Evolutionary conservation across 2,113 vertebrate species (phyloP).

Genomic region (Bos indicus): DNA sequence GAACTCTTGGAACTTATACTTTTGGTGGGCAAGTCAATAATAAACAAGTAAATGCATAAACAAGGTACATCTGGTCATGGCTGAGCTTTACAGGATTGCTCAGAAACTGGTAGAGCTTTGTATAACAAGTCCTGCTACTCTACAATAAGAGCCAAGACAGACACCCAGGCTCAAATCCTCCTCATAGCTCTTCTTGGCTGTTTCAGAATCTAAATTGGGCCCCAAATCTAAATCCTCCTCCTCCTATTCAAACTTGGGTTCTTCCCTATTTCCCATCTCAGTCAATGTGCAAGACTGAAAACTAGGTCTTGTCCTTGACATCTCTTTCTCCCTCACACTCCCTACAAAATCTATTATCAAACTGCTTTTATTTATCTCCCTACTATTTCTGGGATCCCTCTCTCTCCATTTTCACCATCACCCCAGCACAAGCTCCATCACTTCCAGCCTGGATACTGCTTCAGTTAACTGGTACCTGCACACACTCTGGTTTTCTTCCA

Average conservation of each 20-base stretch:
- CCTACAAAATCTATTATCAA: neutral
- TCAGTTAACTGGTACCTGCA: neutral
- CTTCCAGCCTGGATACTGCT: neutral
- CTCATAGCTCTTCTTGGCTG: neutral
- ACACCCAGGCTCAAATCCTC: neutral
- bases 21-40: neutral
- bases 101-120: neutral
- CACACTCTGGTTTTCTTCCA: neutral
- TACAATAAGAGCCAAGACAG: neutral
- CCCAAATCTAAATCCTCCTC: neutral
- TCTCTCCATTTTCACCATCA: neutral
- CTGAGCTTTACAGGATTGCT: neutral
- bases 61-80: neutral
- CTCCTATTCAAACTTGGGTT: neutral
- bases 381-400: neutral
- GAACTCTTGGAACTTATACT: neutral
- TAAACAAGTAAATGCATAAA: neutral
- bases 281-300: neutral
- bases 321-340: neutral
- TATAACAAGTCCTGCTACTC: neutral
- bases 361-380: neutral
- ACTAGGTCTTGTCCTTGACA: neutral
- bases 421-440: neutral
- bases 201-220: slow-evolving; percentile 13
- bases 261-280: neutral